Base-by-base conservation (phyloP, 2,797 vertebrate species). In the Heterohyrax brucei region DNA sequence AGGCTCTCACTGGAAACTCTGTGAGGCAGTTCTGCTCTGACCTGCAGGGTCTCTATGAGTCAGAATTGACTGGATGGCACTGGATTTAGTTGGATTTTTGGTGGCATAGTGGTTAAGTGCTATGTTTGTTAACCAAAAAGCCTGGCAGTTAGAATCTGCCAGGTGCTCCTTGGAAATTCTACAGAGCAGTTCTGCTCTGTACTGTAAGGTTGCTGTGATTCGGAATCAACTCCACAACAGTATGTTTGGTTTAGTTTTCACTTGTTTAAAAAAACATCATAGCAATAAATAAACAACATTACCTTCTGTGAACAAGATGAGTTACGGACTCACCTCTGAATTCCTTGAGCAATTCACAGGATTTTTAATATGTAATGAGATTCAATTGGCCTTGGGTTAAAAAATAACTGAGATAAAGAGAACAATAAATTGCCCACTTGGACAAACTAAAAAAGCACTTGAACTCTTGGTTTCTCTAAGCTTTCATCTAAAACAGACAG, bases 271-370 rank as follows among this genome's bases (percentile, higher is more conserved):
- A 30, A 92, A 80, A 80, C 56, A 90, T 66, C 7, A 39, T 18
- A 18, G 24, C 10, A 46, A 80, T 13, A 85, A 84, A 95, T 81
- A 53, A 76, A n/a, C 3, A 72, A 59, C 70, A 46, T 56, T 73
- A 81, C n/a, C 90, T 9, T 82, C 87, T 79, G 24, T 87, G 39
- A 87, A 72, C 33, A 80, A 90, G 19, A 93, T 88, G n/a, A 80
- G 12, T 72, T 7, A 3, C 19, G 24, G 5, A 44, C 4, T 91
- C 14, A 84, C 4, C 4, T 5, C 8, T 90, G 10, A 3, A 76
- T 95, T 82, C 48, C 33, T 50, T 91, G 30, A 95, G 64, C 21
- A 92, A 66, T 72, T 80, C 61, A 79, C 5, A 91, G 68, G 19
- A 75, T 7, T 13, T 87, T 13, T 39, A 46, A 68, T 78, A 93